These are phyloP conservation scores for Triplophysa tibetana DNA, from an alignment of 2,113 vertebrate genomes.

Conservation along the genomic window DNA sequence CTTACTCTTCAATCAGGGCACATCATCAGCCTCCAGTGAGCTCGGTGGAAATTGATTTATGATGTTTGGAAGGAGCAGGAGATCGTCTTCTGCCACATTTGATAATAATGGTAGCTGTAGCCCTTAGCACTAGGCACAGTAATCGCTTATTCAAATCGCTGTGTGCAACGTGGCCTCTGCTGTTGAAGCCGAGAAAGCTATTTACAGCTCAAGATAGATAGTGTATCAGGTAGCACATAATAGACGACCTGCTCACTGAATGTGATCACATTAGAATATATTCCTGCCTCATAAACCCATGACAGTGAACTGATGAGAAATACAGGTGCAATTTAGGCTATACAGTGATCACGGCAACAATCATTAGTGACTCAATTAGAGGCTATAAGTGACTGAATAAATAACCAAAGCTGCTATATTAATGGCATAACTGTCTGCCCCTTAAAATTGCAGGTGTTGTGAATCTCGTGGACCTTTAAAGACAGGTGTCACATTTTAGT, in stretches of 20 bases:
- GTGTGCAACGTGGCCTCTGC: conserved; percentile 28
- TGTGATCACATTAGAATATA: conserved; percentile 34
- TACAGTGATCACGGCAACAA: not conserved
- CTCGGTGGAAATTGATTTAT: conserved; percentile 50
- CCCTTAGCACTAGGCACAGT: conserved; percentile 42
- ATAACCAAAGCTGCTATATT: not conserved
- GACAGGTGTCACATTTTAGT: too few relatives aligned
- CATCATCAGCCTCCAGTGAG: conserved; percentile 45
- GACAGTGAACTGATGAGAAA: conserved; percentile 12
- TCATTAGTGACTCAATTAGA: conserved; percentile 19
- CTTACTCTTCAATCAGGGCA: conserved; percentile 39
- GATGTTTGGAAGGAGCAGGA: conserved; percentile 43
- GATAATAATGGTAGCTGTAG: conserved; percentile 52
- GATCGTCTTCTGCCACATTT: conserved; percentile 38
- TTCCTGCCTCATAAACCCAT: not conserved
- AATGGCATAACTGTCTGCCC: not conserved
- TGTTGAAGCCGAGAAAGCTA: conserved; percentile 45
- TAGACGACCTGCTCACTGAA: conserved; percentile 29
- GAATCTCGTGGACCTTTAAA: not conserved
- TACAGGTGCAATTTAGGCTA: conserved; percentile 5
- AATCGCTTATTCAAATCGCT: conserved; percentile 47
- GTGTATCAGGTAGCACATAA: conserved; percentile 38
- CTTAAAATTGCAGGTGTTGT: not conserved
- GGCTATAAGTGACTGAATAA: conserved; percentile 11
- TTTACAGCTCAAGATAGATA: conserved; percentile 43